Base-by-base conservation (phyloP, 92 coral and sea anemone genomes). In the Porites evermanni region DNA sequence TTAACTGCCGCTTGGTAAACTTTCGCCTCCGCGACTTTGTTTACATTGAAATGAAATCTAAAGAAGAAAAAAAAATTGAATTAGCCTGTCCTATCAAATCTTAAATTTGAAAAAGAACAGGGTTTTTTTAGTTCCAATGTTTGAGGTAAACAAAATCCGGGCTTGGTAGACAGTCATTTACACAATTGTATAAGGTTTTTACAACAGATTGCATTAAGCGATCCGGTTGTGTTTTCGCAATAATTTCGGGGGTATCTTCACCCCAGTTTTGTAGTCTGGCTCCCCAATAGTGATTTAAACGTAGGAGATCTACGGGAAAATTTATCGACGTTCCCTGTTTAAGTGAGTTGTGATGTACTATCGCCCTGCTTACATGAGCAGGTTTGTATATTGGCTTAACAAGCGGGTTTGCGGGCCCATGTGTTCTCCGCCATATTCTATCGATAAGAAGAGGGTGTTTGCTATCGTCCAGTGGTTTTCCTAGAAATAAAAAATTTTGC, bases 281-380 rank as follows among this genome's bases (percentile, higher is more conserved):
- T 2, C 95, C 95, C 95, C 95, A 93, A 86, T 93, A 93, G 72
- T 93, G 95, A 70, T 93, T 90, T 84, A 93, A 12, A 17, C 95
- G 93, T 17, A 93, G 63, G 19, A 47, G 21, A 3, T 64, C 23
- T 24, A 71, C 78, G 7, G 81, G 87, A 61, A 86, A 72, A 24
- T 90, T 85, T 18, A 13, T 29, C 32, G 86, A 63, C 9, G 17
- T 12, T 13, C 92, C 88, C 10, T 51, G 24, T 11, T 54, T 50
- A 20, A 88, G 67, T 18, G 4, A 21, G 72, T 88, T 88, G 73
- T 84, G 94, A 77, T 92, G 94, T 12, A 92, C 92, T 47, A 16
- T 56, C 12, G 90, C 92, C 38, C 26, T 3, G 8, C 7, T 10
- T 4, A 91, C 50, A 13, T 74, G 20, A 18, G 18, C 58, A n/a